These are phyloP conservation scores for Gallinago media DNA, from an alignment of 2,113 vertebrate genomes.

Conservation along the genomic window DNA sequence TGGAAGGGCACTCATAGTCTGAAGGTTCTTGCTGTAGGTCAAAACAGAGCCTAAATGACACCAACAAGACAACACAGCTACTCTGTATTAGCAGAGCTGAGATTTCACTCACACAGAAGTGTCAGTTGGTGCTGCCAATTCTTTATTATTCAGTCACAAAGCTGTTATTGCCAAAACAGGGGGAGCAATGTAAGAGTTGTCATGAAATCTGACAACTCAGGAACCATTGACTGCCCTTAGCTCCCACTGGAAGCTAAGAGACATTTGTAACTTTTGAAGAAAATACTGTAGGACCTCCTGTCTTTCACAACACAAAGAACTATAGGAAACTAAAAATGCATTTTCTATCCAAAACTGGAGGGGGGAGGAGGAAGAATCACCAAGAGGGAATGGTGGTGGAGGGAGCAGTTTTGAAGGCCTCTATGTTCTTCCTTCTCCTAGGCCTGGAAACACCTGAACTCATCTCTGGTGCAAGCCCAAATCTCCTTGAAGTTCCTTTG, in stretches of 20 bases:
- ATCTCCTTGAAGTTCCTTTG: neutral
- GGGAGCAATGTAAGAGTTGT: neutral
- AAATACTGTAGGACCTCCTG: neutral
- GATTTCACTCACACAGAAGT: neutral
- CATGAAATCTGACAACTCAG: neutral
- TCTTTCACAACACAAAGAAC: neutral
- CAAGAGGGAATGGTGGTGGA: neutral
- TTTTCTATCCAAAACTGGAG: neutral
- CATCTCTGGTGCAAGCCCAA: neutral
- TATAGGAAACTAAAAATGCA: neutral
- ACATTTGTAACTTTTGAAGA: neutral
- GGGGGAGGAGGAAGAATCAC: neutral
- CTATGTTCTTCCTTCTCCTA: neutral
- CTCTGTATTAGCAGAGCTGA: neutral
- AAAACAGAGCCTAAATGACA: neutral
- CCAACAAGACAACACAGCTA: neutral
- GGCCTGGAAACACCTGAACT: neutral
- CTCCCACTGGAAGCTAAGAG: neutral
- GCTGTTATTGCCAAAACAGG: neutral
- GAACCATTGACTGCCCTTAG: neutral
- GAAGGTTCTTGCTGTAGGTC: neutral
- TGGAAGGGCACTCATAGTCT: neutral
- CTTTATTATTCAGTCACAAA: neutral
- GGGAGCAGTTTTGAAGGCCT: neutral
- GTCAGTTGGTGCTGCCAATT: neutral